phyloP scores from a whole-genome alignment of 1,140 invertebrate species.

The Platyura marginata region DNA sequence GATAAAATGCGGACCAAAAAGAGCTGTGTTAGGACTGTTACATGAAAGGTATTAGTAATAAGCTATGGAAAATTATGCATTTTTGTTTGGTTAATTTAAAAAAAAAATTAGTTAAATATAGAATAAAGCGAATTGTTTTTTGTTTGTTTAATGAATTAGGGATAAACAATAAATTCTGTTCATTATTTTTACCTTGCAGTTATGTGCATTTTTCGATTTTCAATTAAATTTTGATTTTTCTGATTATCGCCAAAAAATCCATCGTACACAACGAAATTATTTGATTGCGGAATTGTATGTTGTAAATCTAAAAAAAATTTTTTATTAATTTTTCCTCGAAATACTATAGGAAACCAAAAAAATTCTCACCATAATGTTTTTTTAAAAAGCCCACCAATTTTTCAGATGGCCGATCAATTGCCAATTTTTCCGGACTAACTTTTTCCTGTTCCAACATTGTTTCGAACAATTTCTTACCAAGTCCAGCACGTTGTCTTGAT shows the following conservation, averaged over 20 bases:
- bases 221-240: slow-evolving; percentile 2
- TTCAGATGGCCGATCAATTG: slow-evolving; percentile 75
- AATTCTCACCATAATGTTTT: slow-evolving; percentile 51
- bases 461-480: slow-evolving; percentile 58
- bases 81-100: no score
- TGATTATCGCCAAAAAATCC: slow-evolving; percentile 50
- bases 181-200: slow-evolving; percentile 17
- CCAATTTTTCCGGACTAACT: slow-evolving; percentile 48
- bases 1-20: slow-evolving; percentile 22
- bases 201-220: slow-evolving; percentile 12
- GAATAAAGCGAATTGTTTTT: neutral
- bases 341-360: neutral
- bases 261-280: slow-evolving; percentile 76
- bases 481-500: slow-evolving; percentile 54
- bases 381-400: slow-evolving; percentile 70
- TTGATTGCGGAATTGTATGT: slow-evolving; percentile 55
- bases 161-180: neutral
- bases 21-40: slow-evolving; percentile 21
- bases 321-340: neutral
- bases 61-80: neutral
- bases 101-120: neutral
- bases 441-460: slow-evolving; percentile 59
- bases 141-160: neutral
- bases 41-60: neutral
- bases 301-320: neutral